Conservation (phyloP, 2,888 invertebrate genomes). For the Perithous albicinctus region DNA sequence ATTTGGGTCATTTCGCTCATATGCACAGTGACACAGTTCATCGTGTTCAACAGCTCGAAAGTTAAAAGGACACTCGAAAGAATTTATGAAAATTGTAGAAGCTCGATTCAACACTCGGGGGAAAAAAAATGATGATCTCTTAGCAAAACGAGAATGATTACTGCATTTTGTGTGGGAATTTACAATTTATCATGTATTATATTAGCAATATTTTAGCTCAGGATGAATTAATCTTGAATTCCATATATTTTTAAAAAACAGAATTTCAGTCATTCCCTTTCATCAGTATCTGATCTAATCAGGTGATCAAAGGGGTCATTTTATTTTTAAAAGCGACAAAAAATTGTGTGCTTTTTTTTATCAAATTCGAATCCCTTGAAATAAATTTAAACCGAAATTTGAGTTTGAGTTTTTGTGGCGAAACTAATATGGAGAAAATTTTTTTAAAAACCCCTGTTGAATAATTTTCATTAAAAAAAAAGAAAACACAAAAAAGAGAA, state of each 20-base stretch:
- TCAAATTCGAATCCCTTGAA: neutral
- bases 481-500: neutral
- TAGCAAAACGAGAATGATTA: slow-evolving; percentile 33
- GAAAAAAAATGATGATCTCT: slow-evolving; percentile 7
- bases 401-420: neutral
- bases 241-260: no score
- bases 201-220: neutral
- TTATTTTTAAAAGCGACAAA: neutral
- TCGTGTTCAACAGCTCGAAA: slow-evolving; percentile 2
- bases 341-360: neutral
- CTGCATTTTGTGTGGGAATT: slow-evolving; percentile 27
- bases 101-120: neutral
- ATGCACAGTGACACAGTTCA: slow-evolving; percentile 6
- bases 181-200: neutral
- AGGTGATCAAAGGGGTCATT: no score
- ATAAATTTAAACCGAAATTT: neutral
- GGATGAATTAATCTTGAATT: no score
- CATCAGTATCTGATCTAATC: no score
- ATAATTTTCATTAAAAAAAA: neutral
- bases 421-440: no score
- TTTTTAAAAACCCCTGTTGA: neutral
- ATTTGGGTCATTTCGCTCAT: neutral
- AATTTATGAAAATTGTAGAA: slow-evolving; percentile 15
- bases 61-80: neutral
- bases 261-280: no score